These are phyloP conservation scores for Andrena praecox DNA, from an alignment of 2,888 invertebrate genomes.

Conservation along the genomic window DNA sequence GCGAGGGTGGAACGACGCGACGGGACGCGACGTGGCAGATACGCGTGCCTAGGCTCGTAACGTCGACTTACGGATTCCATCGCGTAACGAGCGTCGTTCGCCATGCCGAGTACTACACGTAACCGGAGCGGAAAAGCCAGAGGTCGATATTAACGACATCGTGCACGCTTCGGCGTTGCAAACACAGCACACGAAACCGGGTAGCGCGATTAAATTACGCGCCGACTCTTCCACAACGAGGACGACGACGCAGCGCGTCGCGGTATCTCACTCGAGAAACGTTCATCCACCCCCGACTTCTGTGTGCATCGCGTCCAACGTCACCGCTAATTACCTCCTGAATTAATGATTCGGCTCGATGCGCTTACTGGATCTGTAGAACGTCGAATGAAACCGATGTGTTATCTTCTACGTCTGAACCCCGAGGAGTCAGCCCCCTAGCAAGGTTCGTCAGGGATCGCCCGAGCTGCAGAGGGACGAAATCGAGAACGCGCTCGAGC, in stretches of 20 bases:
- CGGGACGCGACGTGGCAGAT: too few species aligned
- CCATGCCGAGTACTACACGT: conserved; percentile 6
- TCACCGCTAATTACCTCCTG: conserved; percentile 43
- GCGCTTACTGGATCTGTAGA: not conserved
- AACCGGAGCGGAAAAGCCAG: conserved; percentile 33
- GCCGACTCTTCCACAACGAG: conserved; percentile 27
- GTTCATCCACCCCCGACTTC: not conserved
- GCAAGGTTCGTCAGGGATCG: not conserved
- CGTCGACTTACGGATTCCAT: conserved; percentile 32
- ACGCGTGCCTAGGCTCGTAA: not conserved
- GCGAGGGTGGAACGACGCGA: not conserved
- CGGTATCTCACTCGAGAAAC: not conserved
- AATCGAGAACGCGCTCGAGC: not conserved
- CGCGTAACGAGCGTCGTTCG: conserved; percentile 41
- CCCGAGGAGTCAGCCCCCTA: not conserved
- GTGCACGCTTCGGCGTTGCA: conserved; percentile 35
- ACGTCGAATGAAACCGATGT: not conserved
- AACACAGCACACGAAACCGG: conserved; percentile 19
- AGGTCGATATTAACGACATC: conserved; percentile 58
- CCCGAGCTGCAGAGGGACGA: not conserved
- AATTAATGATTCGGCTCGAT: conserved; percentile 38
- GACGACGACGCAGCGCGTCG: not conserved
- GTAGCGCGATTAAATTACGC: conserved; percentile 52
- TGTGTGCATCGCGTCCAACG: conserved; percentile 8
- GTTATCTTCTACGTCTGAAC: not conserved